These are phyloP conservation scores for Gastracanthus pulcherrimus DNA, from an alignment of 2,888 invertebrate genomes.

Conservation along the genomic window DNA sequence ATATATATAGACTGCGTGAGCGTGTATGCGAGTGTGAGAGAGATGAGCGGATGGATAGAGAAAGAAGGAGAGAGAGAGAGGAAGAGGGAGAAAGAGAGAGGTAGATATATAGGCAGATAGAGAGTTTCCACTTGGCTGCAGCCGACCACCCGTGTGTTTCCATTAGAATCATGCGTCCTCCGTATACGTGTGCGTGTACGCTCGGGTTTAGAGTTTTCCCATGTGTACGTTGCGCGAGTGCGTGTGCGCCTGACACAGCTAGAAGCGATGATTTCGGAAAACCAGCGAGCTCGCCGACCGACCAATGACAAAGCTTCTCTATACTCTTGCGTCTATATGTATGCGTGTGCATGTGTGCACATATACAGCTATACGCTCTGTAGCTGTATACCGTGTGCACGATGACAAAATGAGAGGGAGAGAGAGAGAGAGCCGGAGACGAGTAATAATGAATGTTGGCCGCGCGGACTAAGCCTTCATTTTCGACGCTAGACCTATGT, in stretches of 20 bases:
- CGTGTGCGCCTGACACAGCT: conserved; percentile 31
- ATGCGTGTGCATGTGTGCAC: conserved; percentile 56
- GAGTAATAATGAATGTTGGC: conserved; percentile 73
- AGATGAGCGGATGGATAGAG: not conserved
- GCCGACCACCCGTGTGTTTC: conserved; percentile 50
- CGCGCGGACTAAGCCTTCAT: conserved; percentile 67
- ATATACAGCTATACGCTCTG: too few relatives aligned
- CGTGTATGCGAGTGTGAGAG: not conserved
- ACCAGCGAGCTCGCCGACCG: conserved; percentile 62
- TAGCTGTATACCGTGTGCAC: too few relatives aligned
- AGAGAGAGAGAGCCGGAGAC: conserved; percentile 57
- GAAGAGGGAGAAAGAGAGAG: conserved; percentile 3
- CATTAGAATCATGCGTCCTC: conserved; percentile 45
- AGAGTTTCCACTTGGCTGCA: conserved; percentile 53
- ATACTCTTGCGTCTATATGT: not conserved
- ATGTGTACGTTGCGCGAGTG: conserved; percentile 34
- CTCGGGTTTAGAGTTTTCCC: conserved; percentile 59
- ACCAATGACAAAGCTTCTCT: conserved; percentile 65
- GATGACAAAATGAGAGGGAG: conserved; percentile 68
- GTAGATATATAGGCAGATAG: conserved; percentile 35
- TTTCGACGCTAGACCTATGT: conserved; percentile 59
- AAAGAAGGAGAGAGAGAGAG: conserved; percentile 34
- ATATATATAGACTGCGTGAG: too few relatives aligned
- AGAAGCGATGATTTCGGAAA: conserved; percentile 71
- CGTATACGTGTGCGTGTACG: conserved; percentile 29